phyloP scores from a whole-genome alignment of 1,140 invertebrate genomes.

The Tribolium castaneum region DNA sequence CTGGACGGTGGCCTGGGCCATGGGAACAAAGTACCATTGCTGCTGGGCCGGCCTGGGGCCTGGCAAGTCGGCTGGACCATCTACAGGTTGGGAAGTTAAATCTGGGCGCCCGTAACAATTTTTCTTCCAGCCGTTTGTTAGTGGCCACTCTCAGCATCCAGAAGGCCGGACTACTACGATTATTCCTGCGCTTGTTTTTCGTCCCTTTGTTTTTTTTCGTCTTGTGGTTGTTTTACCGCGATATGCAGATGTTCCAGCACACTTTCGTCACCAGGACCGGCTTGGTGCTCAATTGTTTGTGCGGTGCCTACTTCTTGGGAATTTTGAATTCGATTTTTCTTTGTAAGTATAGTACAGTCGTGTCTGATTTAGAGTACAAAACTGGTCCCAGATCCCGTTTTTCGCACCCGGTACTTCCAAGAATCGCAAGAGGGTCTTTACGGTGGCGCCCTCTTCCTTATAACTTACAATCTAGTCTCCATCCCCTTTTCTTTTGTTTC shows the following conservation, averaged over 20 bases:
- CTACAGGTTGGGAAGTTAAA: conserved; percentile 72
- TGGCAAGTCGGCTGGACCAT: conserved; percentile 79
- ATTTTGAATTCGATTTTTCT: conserved; percentile 82
- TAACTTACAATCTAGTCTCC: conserved; percentile 82
- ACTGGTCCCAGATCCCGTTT: conserved; percentile 75
- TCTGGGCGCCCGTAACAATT: conserved; percentile 54
- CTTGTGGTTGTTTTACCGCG: conserved; percentile 84
- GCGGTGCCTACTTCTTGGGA: conserved; percentile 81
- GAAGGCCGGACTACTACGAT: conserved; percentile 76
- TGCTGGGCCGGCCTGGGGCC: conserved; percentile 78
- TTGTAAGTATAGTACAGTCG: no score
- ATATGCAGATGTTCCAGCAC: conserved; percentile 76
- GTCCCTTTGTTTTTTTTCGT: conserved; percentile 83
- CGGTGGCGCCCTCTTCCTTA: conserved; percentile 83
- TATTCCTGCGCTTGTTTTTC: conserved; percentile 78
- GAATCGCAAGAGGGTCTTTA: conserved; percentile 89
- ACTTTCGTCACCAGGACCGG: conserved; percentile 82
- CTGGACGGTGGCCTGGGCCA: conserved; percentile 61
- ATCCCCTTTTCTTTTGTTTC: conserved; percentile 84
- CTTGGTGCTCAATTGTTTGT: conserved; percentile 84
- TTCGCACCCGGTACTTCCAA: conserved; percentile 90
- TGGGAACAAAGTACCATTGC: conserved; percentile 74
- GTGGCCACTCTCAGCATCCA: conserved; percentile 83
- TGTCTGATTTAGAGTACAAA: no score
- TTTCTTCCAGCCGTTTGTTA: conserved; percentile 75